A percentile compares a stretch with the other conserved stretches of the same genome.
Evolutionary conservation across 1,140 invertebrate genomes (phyloP).

Genomic region (Leptonema lineaticorne): DNA sequence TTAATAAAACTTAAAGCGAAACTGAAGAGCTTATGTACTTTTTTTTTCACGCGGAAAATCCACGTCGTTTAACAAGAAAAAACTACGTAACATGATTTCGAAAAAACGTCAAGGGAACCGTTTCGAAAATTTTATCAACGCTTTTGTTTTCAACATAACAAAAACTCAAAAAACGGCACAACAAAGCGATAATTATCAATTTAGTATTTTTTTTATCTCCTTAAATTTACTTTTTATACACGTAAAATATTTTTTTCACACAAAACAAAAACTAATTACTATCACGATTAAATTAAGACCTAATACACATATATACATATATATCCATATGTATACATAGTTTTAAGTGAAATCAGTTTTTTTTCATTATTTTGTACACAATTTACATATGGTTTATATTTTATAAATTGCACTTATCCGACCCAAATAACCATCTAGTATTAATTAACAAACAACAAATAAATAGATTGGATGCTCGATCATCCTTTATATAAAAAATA

Average conservation of each 20-base stretch:
- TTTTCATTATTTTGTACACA: conserved; percentile 35
- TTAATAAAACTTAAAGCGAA: too few relatives aligned
- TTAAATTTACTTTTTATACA: conserved; percentile 1
- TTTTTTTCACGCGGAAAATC: not conserved
- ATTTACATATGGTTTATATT: conserved; percentile 36
- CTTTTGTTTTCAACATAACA: not conserved
- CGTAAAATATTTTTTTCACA: conserved; percentile 18
- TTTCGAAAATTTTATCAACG: not conserved
- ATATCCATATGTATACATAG: not conserved
- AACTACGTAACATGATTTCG: not conserved
- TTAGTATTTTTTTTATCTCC: too few relatives aligned
- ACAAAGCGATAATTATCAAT: conserved; percentile 17
- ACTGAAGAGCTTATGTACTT: too few relatives aligned
- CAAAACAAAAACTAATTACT: conserved; percentile 1
- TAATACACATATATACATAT: not conserved
- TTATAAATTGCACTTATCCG: conserved; percentile 38
- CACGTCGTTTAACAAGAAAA: not conserved
- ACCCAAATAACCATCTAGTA: conserved; percentile 31
- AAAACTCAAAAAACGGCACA: conserved; percentile 10
- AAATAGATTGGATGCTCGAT: conserved; percentile 14
- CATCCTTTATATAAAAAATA: not conserved
- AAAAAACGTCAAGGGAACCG: not conserved
- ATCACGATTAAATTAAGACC: not conserved
- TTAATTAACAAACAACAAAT: conserved; percentile 31
- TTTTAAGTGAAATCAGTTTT: not conserved